A percentile compares a stretch with the other conserved stretches of the same genome.
Evolutionary conservation across 1,140 invertebrate species (phyloP).

Genomic region (Phenacoccus solenopsis): DNA sequence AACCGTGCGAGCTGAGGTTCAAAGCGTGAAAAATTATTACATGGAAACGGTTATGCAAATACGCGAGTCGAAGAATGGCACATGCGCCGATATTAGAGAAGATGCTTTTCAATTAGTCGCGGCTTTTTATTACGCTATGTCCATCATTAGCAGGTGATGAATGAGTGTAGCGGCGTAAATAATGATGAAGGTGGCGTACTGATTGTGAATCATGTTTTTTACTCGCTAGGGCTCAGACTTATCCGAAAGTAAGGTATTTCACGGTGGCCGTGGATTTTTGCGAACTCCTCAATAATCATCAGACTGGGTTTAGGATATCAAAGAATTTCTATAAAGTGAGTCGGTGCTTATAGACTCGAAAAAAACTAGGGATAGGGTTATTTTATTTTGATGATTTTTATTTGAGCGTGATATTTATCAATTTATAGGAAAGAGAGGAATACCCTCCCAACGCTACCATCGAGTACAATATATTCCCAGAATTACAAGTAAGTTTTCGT

Average conservation of each 20-base stretch:
- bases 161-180: too few species aligned
- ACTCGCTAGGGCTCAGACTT: not conserved
- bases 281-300: not conserved
- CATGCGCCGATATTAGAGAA: not conserved
- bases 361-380: too few species aligned
- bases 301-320: not conserved
- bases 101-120: not conserved
- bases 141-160: not conserved
- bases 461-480: not conserved
- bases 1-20: not conserved
- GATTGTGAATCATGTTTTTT: too few species aligned
- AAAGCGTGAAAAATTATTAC: not conserved
- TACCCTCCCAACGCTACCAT: not conserved
- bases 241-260: not conserved
- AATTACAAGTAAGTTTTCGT: not conserved
- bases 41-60: not conserved
- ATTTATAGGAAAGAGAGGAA: too few species aligned
- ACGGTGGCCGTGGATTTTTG: not conserved
- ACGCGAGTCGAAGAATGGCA: not conserved
- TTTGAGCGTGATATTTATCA: too few species aligned
- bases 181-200: too few species aligned
- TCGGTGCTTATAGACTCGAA: too few species aligned
- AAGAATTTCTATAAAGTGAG: not conserved
- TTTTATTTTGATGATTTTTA: too few species aligned
- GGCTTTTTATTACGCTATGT: not conserved